phyloP scores from a whole-genome alignment of 64 coral and sea anemone species.

The Stichodactyla mertensii region DNA sequence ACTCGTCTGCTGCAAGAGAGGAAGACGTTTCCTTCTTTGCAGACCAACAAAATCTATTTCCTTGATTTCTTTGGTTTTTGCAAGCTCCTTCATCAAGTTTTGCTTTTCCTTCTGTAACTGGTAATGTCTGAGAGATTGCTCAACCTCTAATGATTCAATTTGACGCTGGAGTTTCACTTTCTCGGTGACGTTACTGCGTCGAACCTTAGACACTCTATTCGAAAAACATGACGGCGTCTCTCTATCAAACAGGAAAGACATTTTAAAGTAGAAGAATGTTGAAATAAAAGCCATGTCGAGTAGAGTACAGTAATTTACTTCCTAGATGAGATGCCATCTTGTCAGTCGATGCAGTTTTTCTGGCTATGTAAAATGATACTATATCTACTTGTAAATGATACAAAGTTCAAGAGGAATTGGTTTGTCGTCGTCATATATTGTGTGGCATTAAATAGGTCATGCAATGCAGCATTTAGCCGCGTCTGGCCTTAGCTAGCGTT shows the following conservation, averaged over 20 bases:
- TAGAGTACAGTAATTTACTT: not conserved
- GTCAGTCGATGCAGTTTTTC: not conserved
- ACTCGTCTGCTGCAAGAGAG: not conserved
- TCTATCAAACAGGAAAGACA: conserved; percentile 44
- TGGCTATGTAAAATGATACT: not conserved
- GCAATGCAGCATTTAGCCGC: not conserved
- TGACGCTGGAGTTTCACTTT: conserved; percentile 37
- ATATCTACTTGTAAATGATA: not conserved
- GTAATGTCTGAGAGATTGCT: conserved; percentile 20
- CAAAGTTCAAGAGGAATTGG: not conserved
- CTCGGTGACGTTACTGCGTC: conserved; percentile 34
- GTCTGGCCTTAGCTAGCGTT: not conserved
- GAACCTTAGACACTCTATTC: conserved; percentile 39
- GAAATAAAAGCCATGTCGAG: not conserved
- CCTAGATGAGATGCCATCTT: not conserved
- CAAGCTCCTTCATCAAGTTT: conserved; percentile 13
- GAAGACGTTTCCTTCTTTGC: conserved; percentile 31
- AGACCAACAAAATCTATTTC: conserved; percentile 23
- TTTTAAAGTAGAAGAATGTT: not conserved
- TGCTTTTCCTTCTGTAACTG: conserved; percentile 28
- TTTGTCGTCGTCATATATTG: not conserved
- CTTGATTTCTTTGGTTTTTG: conserved; percentile 17
- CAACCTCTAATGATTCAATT: conserved; percentile 14
- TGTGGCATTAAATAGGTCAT: not conserved
- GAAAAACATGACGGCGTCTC: conserved; percentile 60